These are phyloP conservation scores for Scaptomyza reducta DNA, from an alignment of 2,888 invertebrate species.

Conservation along the genomic window DNA sequence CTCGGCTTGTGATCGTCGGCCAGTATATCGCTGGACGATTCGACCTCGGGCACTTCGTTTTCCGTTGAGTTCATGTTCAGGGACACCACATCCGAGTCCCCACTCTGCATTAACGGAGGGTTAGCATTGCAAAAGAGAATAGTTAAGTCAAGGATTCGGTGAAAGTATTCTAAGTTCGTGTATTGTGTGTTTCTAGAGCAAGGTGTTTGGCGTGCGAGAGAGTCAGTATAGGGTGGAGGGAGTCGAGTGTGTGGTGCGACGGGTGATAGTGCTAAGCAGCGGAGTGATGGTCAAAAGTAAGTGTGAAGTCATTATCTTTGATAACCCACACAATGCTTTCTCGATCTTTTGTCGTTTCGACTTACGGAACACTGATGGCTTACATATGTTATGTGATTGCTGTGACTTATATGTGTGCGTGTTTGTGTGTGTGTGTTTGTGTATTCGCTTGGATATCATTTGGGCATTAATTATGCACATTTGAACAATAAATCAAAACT, in stretches of 20 bases:
- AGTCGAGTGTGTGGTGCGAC: not conserved
- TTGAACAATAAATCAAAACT: slow-evolving; percentile 74
- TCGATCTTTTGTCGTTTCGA: not conserved
- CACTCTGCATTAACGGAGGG: slow-evolving; percentile 87
- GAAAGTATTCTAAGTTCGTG: slow-evolving; percentile 6
- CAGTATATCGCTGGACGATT: slow-evolving; percentile 88
- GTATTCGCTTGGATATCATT: slow-evolving; percentile 54
- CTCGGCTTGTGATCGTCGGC: slow-evolving; percentile 90
- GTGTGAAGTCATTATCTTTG: too few relatives aligned
- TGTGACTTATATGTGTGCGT: too few relatives aligned
- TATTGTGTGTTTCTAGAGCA: not conserved
- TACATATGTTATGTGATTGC: not conserved
- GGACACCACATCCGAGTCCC: slow-evolving; percentile 92
- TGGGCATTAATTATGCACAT: slow-evolving; percentile 76
- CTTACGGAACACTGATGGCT: not conserved
- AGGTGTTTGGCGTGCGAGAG: not conserved
- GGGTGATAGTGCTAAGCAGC: too few relatives aligned
- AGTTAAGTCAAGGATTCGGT: not conserved
- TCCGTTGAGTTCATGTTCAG: slow-evolving; percentile 90
- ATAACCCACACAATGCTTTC: not conserved
- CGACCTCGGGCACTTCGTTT: slow-evolving; percentile 89
- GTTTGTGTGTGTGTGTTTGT: slow-evolving; percentile 7
- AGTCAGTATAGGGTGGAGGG: too few relatives aligned
- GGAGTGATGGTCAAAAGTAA: too few relatives aligned
- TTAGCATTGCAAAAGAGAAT: not conserved